A percentile compares a stretch with the other conserved stretches of the same genome.
These are phyloP conservation scores for Zaprionus tsacasi DNA, from an alignment of 1,140 invertebrate species.

Conservation along the genomic window DNA sequence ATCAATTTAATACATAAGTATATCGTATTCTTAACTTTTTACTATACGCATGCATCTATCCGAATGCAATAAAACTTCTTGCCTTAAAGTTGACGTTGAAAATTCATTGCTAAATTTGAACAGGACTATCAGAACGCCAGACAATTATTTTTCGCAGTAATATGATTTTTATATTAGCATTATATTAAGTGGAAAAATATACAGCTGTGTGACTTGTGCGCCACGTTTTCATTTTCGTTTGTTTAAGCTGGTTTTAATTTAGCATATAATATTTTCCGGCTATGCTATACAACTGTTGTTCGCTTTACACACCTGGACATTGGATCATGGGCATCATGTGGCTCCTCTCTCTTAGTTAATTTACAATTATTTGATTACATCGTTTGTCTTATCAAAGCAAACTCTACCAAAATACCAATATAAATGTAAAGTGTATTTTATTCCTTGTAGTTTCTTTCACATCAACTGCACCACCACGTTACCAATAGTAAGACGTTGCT, in stretches of 20 bases:
- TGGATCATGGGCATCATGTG: conserved; percentile 25
- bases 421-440: conserved; percentile 5
- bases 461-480: conserved; percentile 28
- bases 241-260: conserved; percentile 23
- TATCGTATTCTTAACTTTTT: conserved; percentile 64
- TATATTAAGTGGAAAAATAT: conserved; percentile 81
- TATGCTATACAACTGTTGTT: conserved; percentile 17
- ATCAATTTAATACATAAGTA: conserved; percentile 76
- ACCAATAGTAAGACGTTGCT: conserved; percentile 72
- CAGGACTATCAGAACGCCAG: conserved; percentile 28
- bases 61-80: conserved; percentile 39
- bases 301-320: conserved; percentile 16
- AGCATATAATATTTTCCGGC: conserved; percentile 21
- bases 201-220: conserved; percentile 65
- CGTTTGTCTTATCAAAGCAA: conserved; percentile 6
- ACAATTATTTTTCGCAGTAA: conserved; percentile 43
- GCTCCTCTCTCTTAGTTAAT: conserved; percentile 52
- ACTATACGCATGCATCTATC: conserved; percentile 38
- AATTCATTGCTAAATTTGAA: conserved; percentile 53
- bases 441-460: conserved; percentile 23
- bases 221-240: conserved; percentile 31
- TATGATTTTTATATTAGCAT: conserved; percentile 65
- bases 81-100: conserved; percentile 43
- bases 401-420: conserved; percentile 16
- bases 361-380: conserved; percentile 62